Conservation (phyloP, 1,140 invertebrate genomes). For the Parasteatoda tepidariorum region DNA sequence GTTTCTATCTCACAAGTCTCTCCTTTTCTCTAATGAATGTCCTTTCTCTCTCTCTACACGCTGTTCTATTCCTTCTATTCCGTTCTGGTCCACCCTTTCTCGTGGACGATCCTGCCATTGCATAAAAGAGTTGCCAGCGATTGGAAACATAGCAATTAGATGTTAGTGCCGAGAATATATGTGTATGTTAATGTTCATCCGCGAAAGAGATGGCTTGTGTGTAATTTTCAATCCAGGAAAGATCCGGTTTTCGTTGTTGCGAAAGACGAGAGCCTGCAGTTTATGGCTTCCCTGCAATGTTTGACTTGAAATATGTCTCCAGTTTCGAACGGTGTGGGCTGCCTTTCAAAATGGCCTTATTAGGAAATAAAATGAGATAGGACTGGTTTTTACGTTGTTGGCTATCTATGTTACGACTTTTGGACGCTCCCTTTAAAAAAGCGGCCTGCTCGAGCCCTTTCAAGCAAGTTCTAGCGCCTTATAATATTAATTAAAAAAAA, state of each 20-base stretch:
- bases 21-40: slow-evolving; percentile 47
- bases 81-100: not conserved
- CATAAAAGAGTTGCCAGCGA: slow-evolving; percentile 8
- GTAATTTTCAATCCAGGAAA: not conserved
- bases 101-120: not conserved
- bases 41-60: not conserved
- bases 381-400: too few relatives aligned
- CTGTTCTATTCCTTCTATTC: not conserved
- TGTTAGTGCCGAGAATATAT: not conserved
- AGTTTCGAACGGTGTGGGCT: not conserved
- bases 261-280: not conserved
- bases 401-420: too few relatives aligned
- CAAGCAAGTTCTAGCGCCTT: too few relatives aligned
- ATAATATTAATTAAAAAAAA: too few relatives aligned
- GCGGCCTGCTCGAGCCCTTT: too few relatives aligned
- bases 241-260: not conserved
- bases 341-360: not conserved
- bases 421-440: too few relatives aligned
- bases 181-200: not conserved
- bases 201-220: not conserved
- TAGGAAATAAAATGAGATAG: too few relatives aligned
- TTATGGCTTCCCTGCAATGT: not conserved
- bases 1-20: slow-evolving; percentile 43
- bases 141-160: slow-evolving; percentile 50
- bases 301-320: not conserved